These are phyloP conservation scores for Microctenopoma stevenorrisi DNA, from an alignment of 2,797 vertebrate species.

Conservation along the genomic window DNA sequence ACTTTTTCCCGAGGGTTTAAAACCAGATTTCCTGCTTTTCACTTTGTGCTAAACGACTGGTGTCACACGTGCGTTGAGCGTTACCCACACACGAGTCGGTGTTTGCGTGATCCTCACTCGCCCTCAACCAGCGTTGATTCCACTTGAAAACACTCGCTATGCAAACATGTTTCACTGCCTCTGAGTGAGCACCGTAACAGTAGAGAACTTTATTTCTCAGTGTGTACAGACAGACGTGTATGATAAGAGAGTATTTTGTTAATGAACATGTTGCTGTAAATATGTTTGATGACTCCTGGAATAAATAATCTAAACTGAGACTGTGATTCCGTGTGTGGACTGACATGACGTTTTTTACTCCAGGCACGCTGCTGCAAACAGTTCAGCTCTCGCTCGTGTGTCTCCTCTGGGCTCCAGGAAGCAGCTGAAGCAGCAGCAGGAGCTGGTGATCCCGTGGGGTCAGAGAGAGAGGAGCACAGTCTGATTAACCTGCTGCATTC, in stretches of 20 bases:
- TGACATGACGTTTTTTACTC: no score
- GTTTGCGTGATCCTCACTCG: slow-evolving; percentile 4
- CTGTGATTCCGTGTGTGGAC: no score
- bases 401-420: background rate
- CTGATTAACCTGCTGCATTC: slow-evolving; percentile 34
- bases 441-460: slow-evolving; percentile 7
- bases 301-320: slow-evolving; percentile 69
- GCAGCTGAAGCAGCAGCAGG: slow-evolving; percentile 1
- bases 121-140: slow-evolving; percentile 25
- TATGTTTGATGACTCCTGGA: slow-evolving; percentile 74
- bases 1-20: background rate
- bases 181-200: slow-evolving; percentile 36
- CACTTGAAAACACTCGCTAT: slow-evolving; percentile 73
- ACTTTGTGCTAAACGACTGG: slow-evolving; percentile 5
- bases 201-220: slow-evolving; percentile 31
- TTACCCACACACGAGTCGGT: background rate
- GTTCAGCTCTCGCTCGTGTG: no score
- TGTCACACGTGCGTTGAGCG: background rate
- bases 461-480: background rate
- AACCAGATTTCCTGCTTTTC: background rate
- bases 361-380: no score
- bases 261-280: slow-evolving; percentile 71
- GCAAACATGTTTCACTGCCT: slow-evolving; percentile 68
- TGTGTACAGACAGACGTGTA: slow-evolving; percentile 56
- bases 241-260: slow-evolving; percentile 54